Conservation (phyloP, 2,113 vertebrate species). For the Orientallactaga bullata region DNA sequence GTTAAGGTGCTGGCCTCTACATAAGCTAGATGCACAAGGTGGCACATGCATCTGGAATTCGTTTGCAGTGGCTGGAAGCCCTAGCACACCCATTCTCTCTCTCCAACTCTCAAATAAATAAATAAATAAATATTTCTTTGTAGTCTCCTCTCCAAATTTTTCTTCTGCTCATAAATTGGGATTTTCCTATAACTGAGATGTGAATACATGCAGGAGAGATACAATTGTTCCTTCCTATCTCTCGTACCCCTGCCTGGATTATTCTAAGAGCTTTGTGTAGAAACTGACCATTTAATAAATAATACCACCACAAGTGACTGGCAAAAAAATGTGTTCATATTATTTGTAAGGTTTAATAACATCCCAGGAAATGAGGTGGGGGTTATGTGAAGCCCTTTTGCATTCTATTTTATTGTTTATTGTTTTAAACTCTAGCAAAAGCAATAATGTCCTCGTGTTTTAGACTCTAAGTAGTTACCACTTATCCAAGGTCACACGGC, state of each 20-base stretch:
- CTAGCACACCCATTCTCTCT: too few relatives aligned
- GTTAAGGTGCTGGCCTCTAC: too few relatives aligned
- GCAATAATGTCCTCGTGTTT: not conserved
- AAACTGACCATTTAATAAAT: not conserved
- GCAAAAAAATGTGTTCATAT: not conserved
- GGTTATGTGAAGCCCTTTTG: not conserved
- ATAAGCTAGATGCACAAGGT: too few relatives aligned
- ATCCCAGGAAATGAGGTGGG: not conserved
- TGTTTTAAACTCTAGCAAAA: conserved; percentile 3
- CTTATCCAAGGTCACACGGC: not conserved
- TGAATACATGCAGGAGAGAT: not conserved
- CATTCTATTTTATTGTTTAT: not conserved
- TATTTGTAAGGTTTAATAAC: not conserved
- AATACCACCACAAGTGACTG: not conserved
- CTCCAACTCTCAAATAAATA: too few relatives aligned
- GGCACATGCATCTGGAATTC: too few relatives aligned
- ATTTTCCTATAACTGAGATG: not conserved
- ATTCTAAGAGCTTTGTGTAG: not conserved
- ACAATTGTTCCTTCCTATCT: not conserved
- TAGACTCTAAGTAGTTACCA: not conserved
- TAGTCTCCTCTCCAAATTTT: not conserved
- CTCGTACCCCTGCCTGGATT: not conserved
- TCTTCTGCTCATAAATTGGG: not conserved
- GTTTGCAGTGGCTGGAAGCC: too few relatives aligned
- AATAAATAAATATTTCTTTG: too few relatives aligned